phyloP scores from a whole-genome alignment of 2,888 invertebrate species.

The Melanostoma scalare region DNA sequence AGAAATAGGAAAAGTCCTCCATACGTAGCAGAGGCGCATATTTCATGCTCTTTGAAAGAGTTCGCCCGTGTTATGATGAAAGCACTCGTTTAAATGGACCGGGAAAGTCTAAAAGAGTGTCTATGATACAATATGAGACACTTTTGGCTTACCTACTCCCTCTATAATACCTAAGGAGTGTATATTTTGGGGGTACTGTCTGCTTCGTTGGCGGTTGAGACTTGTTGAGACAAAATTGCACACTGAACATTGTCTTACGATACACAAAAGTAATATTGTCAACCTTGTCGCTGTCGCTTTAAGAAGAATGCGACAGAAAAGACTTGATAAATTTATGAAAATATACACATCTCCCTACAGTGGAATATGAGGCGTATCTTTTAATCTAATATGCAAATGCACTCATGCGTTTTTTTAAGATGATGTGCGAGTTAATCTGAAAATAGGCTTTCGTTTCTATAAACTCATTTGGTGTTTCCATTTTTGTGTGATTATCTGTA shows the following conservation, averaged over 20 bases:
- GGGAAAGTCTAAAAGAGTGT: slow-evolving; percentile 21
- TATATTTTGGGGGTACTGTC: slow-evolving; percentile 3
- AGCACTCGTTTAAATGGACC: slow-evolving; percentile 53
- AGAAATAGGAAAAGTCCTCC: slow-evolving; percentile 18
- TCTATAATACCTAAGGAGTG: slow-evolving; percentile 4
- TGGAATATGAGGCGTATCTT: slow-evolving; percentile 86
- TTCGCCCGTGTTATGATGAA: slow-evolving; percentile 52
- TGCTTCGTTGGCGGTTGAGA: slow-evolving; percentile 12
- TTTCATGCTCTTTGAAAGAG: slow-evolving; percentile 58
- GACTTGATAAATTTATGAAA: slow-evolving; percentile 52
- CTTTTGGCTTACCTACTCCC: not conserved
- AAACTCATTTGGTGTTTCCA: too few species aligned
- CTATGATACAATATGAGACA: slow-evolving; percentile 31
- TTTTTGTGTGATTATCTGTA: too few species aligned
- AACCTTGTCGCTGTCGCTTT: slow-evolving; percentile 31
- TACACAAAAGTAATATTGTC: slow-evolving; percentile 50
- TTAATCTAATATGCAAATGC: slow-evolving; percentile 50
- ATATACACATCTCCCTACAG: slow-evolving; percentile 21
- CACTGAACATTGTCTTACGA: slow-evolving; percentile 15
- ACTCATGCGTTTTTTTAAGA: slow-evolving; percentile 31
- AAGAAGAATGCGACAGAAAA: not conserved
- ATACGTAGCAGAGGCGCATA: slow-evolving; percentile 50
- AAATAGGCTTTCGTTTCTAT: too few species aligned
- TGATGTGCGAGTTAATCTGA: too few species aligned
- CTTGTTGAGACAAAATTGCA: slow-evolving; percentile 25